phyloP scores from a whole-genome alignment of 2,113 vertebrate species.

The Macquaria ambigua region DNA sequence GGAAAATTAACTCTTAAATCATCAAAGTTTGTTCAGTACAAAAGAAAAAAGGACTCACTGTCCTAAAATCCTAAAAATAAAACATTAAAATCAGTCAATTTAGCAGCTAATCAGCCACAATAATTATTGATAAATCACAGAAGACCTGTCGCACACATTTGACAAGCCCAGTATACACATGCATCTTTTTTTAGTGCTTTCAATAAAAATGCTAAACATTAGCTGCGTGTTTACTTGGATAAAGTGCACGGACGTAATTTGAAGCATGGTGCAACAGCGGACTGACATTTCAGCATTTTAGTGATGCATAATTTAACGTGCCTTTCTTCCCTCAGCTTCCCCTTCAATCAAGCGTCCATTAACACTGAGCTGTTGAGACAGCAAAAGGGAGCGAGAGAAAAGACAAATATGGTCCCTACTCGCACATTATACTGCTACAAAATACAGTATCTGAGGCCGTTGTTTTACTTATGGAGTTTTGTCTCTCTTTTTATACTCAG shows the following conservation, averaged over 20 bases:
- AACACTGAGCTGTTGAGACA: conserved; percentile 12
- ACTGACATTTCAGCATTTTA: conserved; percentile 56
- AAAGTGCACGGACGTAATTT: conserved; percentile 20
- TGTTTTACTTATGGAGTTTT: background rate
- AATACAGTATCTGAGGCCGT: background rate
- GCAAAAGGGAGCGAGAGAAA: background rate
- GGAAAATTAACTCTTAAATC: background rate
- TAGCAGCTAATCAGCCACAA: background rate
- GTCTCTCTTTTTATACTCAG: background rate
- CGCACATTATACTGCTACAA: background rate
- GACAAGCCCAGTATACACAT: background rate
- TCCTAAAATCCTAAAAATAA: no score
- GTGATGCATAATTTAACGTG: conserved; percentile 61
- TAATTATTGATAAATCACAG: background rate
- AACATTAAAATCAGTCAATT: background rate
- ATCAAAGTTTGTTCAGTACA: background rate
- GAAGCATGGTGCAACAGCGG: background rate
- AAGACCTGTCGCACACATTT: background rate
- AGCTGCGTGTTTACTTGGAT: conserved; percentile 17
- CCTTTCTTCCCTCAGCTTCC: background rate
- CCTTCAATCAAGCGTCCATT: conserved; percentile 51
- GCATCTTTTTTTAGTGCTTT: background rate
- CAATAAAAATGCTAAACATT: conserved; percentile 10
- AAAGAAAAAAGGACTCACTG: background rate
- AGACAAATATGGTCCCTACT: background rate